Base-by-base conservation (phyloP, 92 coral and sea anemone species). In the Bergia sp. region DNA sequence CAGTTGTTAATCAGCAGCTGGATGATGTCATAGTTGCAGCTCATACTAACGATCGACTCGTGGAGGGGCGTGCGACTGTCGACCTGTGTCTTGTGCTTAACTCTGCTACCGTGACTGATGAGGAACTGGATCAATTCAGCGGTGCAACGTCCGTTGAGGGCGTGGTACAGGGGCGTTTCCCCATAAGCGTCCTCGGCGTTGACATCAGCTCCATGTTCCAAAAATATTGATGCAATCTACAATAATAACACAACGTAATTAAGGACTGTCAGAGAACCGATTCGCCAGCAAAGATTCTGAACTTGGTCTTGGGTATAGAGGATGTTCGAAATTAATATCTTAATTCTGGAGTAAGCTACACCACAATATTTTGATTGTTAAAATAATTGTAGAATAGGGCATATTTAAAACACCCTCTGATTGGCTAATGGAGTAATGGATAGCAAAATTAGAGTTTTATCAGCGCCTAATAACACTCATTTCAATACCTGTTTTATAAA, bases 131-230 rank as follows among this genome's bases (percentile, higher is more conserved):
- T 76, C 37, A 76, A 53, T 76, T 76, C 53, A 5, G 80, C 13
- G 29, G 49, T 76, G 80, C 80, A 76, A 50, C 80, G 80, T 1
- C 80, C 80, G 23, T 76, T 76, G 9, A 76, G 80, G 53, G 80
- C 80, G 80, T 76, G 80, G 80, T 76, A 76, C 50, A 76, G 80
- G 29, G 80, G 80, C n/a, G 80, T 76, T 18, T 76, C 80, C 16
- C 80, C 80, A 18, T 41, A 44, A 9, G 13, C 29, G 23, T 76
- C 53, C 50, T 76, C 80, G 8, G 80, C 53, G 53, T 76, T 76
- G 80, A 76, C 41, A 76, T 76, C 80, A 41, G 80, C 80, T 76
- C 80, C 80, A 44, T 40, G 50, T 15, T 41, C 45, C 23, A 76
- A 44, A 20, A 76, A 76, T 76, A 13, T 20, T 76, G 50, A 76